Percentiles rank a stretch among this genome's conserved stretches.
Conservation (phyloP, 2,797 vertebrate genomes). For the Morus bassanus region DNA sequence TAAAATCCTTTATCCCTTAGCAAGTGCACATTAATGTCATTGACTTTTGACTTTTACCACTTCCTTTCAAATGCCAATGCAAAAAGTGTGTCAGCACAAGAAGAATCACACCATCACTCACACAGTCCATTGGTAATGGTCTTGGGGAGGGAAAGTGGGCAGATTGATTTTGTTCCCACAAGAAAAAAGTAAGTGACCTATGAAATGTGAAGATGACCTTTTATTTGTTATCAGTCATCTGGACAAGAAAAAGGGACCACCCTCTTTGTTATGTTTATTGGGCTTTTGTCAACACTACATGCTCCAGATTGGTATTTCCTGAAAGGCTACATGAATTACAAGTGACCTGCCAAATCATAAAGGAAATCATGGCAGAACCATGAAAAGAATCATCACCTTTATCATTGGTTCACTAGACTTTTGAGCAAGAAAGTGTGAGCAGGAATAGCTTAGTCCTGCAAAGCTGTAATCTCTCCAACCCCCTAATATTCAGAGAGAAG, state of each 20-base stretch:
- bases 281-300: conserved; percentile 57
- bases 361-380: not conserved
- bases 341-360: conserved; percentile 25
- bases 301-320: conserved; percentile 49
- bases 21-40: not conserved
- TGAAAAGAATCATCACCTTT: not conserved
- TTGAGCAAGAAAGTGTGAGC: not conserved
- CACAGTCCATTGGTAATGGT: conserved; percentile 41
- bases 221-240: conserved; percentile 70
- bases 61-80: conserved; percentile 56
- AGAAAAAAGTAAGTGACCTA: conserved; percentile 74
- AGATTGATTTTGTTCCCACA: conserved; percentile 41
- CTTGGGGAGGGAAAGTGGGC: conserved; percentile 47
- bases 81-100: not conserved
- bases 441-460: not conserved
- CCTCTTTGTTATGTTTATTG: conserved; percentile 73
- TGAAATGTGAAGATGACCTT: conserved; percentile 76
- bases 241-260: conserved; percentile 65
- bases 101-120: conserved; percentile 51
- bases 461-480: not conserved
- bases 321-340: conserved; percentile 70
- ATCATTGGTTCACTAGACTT: not conserved
- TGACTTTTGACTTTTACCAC: conserved; percentile 35
- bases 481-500: not conserved
- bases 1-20: not conserved